Evolutionary conservation across 2,888 invertebrate species (phyloP).

Genomic region (Lumbricus terrestris): DNA sequence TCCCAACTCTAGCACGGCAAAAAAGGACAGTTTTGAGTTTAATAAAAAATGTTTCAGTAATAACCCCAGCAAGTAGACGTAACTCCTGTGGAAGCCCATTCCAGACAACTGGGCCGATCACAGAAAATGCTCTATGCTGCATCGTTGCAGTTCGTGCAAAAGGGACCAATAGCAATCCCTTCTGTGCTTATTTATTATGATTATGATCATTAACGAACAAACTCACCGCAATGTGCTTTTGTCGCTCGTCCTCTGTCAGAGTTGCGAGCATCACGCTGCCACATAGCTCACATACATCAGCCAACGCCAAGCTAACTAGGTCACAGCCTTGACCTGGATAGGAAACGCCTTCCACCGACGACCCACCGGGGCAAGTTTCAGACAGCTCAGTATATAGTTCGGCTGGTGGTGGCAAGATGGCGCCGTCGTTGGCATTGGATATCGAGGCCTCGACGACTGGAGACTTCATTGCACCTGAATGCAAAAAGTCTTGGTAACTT

Average conservation of each 20-base stretch:
- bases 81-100: no score
- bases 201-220: no score
- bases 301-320: slow-evolving; percentile 45
- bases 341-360: background rate
- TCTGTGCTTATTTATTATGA: no score
- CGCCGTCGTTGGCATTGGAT: background rate
- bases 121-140: no score
- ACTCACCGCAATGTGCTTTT: slow-evolving; percentile 50
- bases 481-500: background rate
- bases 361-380: background rate
- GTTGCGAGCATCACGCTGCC: slow-evolving; percentile 71
- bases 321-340: background rate
- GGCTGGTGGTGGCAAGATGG: background rate
- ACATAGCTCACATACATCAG: slow-evolving; percentile 76
- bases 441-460: background rate
- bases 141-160: no score
- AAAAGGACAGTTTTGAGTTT: no score
- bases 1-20: no score
- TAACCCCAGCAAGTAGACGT: no score
- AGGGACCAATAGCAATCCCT: no score
- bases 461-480: slow-evolving; percentile 3
- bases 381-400: background rate
- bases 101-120: no score
- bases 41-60: no score
- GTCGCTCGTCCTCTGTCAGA: slow-evolving; percentile 56